Conservation (phyloP, 53 echinoderm and acorn worm genomes). For the Henricia sp. region DNA sequence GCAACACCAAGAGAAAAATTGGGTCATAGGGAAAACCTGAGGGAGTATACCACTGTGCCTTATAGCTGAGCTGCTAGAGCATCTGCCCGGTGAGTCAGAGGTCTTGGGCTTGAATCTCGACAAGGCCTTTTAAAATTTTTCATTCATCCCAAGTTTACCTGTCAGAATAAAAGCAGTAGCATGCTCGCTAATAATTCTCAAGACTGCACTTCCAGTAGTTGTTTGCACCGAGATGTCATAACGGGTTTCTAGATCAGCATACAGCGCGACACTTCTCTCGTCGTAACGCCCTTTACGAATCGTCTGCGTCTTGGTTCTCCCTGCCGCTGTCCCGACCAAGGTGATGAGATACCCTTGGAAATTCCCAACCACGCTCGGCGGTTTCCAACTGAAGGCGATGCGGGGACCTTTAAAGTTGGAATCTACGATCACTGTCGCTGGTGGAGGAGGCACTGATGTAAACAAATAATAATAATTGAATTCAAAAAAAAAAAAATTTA, state of each 20-base stretch:
- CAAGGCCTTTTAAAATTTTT: no score
- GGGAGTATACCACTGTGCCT: no score
- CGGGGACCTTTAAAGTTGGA: background rate
- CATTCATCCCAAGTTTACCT: no score
- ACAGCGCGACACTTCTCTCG: background rate
- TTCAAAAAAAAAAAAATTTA: background rate
- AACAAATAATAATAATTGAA: no score
- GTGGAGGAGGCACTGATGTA: constrained; percentile 20
- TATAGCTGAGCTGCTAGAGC: no score
- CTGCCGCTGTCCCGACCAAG: background rate
- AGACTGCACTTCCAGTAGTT: constrained; percentile 26
- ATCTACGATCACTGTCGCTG: background rate
- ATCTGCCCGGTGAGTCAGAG: no score
- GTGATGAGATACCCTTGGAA: constrained; percentile 16
- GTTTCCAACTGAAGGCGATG: constrained; percentile 11
- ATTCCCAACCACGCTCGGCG: background rate
- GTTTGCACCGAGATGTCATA: background rate
- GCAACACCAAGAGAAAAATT: no score
- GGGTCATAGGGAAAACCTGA: no score
- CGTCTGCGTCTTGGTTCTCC: background rate
- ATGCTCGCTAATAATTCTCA: background rate
- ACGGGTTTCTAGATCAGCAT: background rate
- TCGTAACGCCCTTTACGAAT: constrained; percentile 39
- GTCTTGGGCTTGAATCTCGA: no score
- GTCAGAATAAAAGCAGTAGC: background rate